Evolutionary conservation across 1,140 invertebrate genomes (phyloP).

Genomic region (Papilio polyxenes): DNA sequence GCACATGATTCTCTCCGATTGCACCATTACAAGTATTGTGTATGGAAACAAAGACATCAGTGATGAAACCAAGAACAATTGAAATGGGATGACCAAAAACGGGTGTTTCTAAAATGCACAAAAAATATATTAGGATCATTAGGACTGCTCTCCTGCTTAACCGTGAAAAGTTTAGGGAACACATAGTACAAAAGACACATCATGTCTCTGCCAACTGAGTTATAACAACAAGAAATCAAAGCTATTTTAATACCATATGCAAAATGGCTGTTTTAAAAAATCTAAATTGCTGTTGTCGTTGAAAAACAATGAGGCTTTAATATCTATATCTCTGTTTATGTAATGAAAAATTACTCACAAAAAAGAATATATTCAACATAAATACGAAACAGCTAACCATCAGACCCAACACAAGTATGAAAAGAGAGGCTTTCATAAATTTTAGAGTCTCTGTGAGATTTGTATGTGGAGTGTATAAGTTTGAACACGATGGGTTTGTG

Average conservation of each 20-base stretch:
- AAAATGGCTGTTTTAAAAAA: too few species aligned
- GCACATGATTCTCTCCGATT: neutral
- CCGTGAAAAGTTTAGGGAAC: too few species aligned
- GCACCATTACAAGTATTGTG: neutral
- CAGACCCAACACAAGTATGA: neutral
- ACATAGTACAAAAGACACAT: too few species aligned
- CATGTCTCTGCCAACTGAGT: too few species aligned
- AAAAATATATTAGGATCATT: too few species aligned
- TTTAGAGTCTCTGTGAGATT: neutral
- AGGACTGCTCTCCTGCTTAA: too few species aligned
- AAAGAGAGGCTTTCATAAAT: neutral
- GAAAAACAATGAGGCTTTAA: too few species aligned
- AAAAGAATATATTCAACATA: neutral
- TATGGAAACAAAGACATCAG: neutral
- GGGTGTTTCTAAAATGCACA: neutral
- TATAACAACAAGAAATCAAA: too few species aligned
- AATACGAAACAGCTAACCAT: neutral
- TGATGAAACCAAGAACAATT: neutral
- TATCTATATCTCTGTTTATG: too few species aligned
- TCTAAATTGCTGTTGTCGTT: too few species aligned
- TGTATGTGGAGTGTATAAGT: constrained; percentile 39
- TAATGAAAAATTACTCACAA: neutral
- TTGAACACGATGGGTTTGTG: constrained; percentile 44
- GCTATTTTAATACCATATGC: too few species aligned
- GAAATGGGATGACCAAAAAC: neutral